phyloP scores from a whole-genome alignment of 2,797 vertebrate species.

The Craterocephalus amniculus region DNA sequence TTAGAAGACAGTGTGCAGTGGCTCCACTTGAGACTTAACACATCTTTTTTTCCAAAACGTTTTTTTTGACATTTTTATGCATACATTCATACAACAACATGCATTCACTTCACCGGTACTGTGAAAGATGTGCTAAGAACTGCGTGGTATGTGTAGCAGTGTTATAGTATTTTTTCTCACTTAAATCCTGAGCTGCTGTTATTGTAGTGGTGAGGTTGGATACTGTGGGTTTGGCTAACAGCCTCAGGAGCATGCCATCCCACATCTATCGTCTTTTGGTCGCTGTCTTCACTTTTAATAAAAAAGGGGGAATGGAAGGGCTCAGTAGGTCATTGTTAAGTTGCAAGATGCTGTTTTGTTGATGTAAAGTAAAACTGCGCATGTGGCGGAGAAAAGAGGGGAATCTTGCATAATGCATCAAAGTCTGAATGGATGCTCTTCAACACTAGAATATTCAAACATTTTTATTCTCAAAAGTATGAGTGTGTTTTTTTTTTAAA shows the following conservation, averaged over 20 bases:
- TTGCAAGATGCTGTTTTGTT: constrained; percentile 23
- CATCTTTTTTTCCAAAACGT: constrained; percentile 7
- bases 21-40: constrained; percentile 3
- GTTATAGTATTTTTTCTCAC: constrained; percentile 18
- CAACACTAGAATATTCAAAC: constrained; percentile 26
- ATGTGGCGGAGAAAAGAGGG: constrained; percentile 9
- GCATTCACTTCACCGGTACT: constrained; percentile 12
- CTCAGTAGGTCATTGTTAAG: constrained; percentile 26
- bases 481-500: background rate
- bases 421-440: constrained; percentile 18
- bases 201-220: background rate
- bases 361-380: constrained; percentile 17
- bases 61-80: constrained; percentile 20
- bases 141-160: background rate
- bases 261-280: background rate
- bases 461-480: constrained; percentile 23
- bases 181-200: background rate
- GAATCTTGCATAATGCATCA: constrained; percentile 58
- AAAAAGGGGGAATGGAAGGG: background rate
- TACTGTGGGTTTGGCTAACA: constrained; percentile 7
- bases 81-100: constrained; percentile 16
- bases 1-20: constrained; percentile 11
- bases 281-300: background rate
- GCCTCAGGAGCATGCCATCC: constrained; percentile 19
- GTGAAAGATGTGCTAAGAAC: background rate